Evolutionary conservation across 1,140 invertebrate species (phyloP).

Genomic region (Zaprionus gabonicus): DNA sequence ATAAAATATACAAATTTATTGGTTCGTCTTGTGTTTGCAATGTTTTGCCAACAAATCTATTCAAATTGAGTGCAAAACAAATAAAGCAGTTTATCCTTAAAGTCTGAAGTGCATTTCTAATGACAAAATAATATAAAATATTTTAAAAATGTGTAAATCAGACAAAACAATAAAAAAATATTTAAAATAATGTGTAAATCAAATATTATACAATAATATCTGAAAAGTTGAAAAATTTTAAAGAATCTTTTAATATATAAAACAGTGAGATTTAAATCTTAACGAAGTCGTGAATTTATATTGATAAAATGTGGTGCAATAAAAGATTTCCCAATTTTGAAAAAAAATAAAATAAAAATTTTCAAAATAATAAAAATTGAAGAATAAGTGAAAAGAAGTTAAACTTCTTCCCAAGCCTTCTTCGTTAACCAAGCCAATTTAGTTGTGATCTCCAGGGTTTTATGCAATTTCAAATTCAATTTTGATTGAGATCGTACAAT

Average conservation of each 20-base stretch:
- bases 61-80: constrained; percentile 5
- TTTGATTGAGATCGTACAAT: not conserved
- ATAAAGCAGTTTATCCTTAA: not conserved
- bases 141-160: not conserved
- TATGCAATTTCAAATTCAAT: not conserved
- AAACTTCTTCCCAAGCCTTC: not conserved
- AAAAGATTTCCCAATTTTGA: too few species aligned
- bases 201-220: too few species aligned
- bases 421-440: not conserved
- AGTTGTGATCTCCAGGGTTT: not conserved
- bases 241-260: too few species aligned
- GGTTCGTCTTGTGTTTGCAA: constrained; percentile 14
- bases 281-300: too few species aligned
- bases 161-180: too few species aligned
- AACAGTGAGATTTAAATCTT: too few species aligned
- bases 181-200: too few species aligned
- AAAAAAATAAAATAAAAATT: not conserved
- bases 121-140: not conserved
- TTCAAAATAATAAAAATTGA: not conserved
- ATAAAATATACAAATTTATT: constrained; percentile 27
- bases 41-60: constrained; percentile 13
- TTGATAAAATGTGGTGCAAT: too few species aligned
- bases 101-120: not conserved
- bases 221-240: too few species aligned
- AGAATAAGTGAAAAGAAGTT: not conserved